A percentile compares a stretch with the other conserved stretches of the same genome.
Conservation (phyloP, 2,888 invertebrate species). For the Sinopyrophorus schimmeli region DNA sequence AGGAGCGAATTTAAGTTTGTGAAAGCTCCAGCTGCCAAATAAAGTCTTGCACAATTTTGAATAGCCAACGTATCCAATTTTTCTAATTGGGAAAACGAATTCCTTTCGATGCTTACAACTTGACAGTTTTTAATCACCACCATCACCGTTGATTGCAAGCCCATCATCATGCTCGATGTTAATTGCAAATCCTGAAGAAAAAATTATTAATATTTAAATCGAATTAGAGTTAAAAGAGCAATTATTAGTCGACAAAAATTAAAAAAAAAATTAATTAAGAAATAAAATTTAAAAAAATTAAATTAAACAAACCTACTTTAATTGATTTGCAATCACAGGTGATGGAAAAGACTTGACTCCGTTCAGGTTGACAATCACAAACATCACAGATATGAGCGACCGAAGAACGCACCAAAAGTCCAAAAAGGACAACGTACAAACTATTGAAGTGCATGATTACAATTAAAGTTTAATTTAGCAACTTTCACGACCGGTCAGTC, state of each 20-base stretch:
- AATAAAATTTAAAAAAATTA: not conserved
- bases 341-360: slow-evolving; percentile 15
- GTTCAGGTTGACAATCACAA: slow-evolving; percentile 20
- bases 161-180: slow-evolving; percentile 21
- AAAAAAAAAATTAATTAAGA: no score
- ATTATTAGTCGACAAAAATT: no score
- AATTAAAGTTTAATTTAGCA: no score
- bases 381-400: slow-evolving; percentile 23
- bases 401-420: slow-evolving; percentile 1
- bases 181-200: slow-evolving; percentile 20
- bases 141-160: slow-evolving; percentile 7
- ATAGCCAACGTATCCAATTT: slow-evolving; percentile 19
- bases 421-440: not conserved
- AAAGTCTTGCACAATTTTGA: slow-evolving; percentile 13
- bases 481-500: not conserved
- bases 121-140: slow-evolving; percentile 20
- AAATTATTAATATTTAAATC: slow-evolving; percentile 1
- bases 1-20: slow-evolving; percentile 18
- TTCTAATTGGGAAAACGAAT: slow-evolving; percentile 18
- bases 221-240: not conserved
- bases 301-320: slow-evolving; percentile 11
- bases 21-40: slow-evolving; percentile 19
- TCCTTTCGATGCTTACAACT: slow-evolving; percentile 15
- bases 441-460: not conserved
- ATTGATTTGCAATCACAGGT: slow-evolving; percentile 13